Evolutionary conservation across 1,140 invertebrate species (phyloP), one percentile per base, ranked within the genome.

Genomic region (Brachionus manjavacas): DNA sequence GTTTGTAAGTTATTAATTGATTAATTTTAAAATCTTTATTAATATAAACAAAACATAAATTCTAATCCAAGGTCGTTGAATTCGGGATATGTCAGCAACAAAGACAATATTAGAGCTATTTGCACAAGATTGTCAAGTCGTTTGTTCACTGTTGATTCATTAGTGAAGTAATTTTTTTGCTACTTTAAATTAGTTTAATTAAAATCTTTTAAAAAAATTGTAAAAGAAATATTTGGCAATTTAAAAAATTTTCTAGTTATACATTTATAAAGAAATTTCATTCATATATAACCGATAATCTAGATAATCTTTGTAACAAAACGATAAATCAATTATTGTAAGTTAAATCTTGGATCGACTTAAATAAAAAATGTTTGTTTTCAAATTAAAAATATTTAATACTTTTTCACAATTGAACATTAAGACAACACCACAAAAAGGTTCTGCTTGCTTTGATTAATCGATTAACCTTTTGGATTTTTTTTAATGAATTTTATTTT

Each of bases 111-210:
- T 0, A 93, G 95, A 20, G 96, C 96, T 0, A 91, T 99, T 70
- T 93, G 99, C 4, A 95, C 96, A 0, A 95, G 94, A 43, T 93
- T 99, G 0, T 98, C 96, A 4, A 97, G 96, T 87, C 91, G 96
- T 83, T 90, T 98, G 41, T 99, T 97, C 88, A 87, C 88, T 72
- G 91, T 91, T 0, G 91, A 91, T 80, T 90, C 90, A 86, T 90
- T 89, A 86, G 90, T 91, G 86, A 89, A 87, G 90, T 91, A 87
- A 81, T 86, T 85, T 43, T 23, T 31, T 14, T 83, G 20, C 23
- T 66, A 2, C 35, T 41, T 23, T 23, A 1, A 8, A 20, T 12
- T 9, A 39, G 14, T 68, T 68, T 64, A 46, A 28, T 70, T 41
- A 20, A 43, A 14, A 41, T 46, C n/a, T n/a, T n/a, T 11, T 68